Evolutionary conservation across 1,140 invertebrate species (phyloP).

Genomic region (Brachionus paranguensis): DNA sequence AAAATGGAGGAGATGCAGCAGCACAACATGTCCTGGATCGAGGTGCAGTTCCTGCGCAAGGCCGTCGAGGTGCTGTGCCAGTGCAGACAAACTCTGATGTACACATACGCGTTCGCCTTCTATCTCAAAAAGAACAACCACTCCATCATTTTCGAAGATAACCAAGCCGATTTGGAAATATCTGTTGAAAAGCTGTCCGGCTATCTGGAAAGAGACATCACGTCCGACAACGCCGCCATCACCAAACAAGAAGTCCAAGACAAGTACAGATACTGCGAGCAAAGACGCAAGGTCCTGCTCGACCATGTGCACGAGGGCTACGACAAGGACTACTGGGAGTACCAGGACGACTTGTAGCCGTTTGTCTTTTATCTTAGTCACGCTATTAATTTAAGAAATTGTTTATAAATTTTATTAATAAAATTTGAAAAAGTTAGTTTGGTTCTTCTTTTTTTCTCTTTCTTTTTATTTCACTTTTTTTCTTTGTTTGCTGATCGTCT

Average conservation of each 20-base stretch:
- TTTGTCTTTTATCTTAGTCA: neutral
- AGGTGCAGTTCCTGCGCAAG: slow-evolving; percentile 94
- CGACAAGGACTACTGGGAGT: slow-evolving; percentile 93
- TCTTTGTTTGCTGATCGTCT: neutral
- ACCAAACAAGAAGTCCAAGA: slow-evolving; percentile 99
- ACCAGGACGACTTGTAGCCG: slow-evolving; percentile 31
- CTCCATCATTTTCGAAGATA: slow-evolving; percentile 96
- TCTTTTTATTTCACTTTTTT: neutral
- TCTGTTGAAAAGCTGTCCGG: slow-evolving; percentile 93
- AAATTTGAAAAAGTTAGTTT: neutral
- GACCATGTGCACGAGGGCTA: slow-evolving; percentile 97
- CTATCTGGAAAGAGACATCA: slow-evolving; percentile 95
- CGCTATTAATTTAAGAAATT: slow-evolving; percentile 18
- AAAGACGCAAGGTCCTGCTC: slow-evolving; percentile 81
- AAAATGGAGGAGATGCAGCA: slow-evolving; percentile 99
- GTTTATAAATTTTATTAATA: slow-evolving; percentile 6
- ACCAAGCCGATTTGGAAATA: slow-evolving; percentile 93
- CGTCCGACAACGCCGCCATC: slow-evolving; percentile 89
- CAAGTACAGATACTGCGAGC: slow-evolving; percentile 97
- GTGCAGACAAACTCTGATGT: slow-evolving; percentile 95
- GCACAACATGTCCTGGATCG: slow-evolving; percentile 99
- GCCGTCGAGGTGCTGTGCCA: slow-evolving; percentile 94
- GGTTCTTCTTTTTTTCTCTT: neutral
- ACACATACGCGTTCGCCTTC: slow-evolving; percentile 98
- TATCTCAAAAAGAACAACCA: slow-evolving; percentile 97